Base-by-base conservation (phyloP, 2,888 invertebrate genomes). In the Periphyllus acericola region DNA sequence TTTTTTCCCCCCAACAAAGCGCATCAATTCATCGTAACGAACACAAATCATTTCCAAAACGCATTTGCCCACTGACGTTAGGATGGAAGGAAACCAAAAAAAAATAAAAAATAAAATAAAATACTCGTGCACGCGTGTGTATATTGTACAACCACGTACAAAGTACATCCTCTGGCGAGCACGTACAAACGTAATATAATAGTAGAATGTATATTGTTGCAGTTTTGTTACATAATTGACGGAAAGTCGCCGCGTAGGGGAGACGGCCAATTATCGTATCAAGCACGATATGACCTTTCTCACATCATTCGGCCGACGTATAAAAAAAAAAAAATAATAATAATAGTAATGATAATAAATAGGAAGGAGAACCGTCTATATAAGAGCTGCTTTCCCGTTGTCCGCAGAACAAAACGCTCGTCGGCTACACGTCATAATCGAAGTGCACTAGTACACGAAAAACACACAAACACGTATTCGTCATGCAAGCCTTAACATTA, bases 281-380 rank as follows among this genome's bases (percentile, higher is more conserved):
- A 66, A 83, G 60, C 36, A 68, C 34, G n/a, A 40, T 66, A 25
- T 83, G 83, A 83, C 83, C 83, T 83, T 83, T 83, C 75, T 75
- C 83, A 75, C 83, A 60, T 75, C 40, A 8, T 60, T 60, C 75
- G 66, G 60, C 74, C 32, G 19, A 74, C 52, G 72, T 34, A 19
- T 32, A 72, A 82, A 72, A 32, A 52, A 52, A 83, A 83, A 52
- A 52, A 34, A 82, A 72, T 72, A 72, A 72, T n/a, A 25, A 80
- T 14, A 66, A 29, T 14, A 66, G 34, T 21, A 46, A 46, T 9
- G 9, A 46, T 46, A 46, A 1, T 9, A 46, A 5, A 3, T 34
- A 9, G 83, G 83, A 66, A 76, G 83, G 83, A 75, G 83, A 83
- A 76, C 17, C 40, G 75, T 66, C 40, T 75, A 75, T 83, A 83